These are phyloP conservation scores for Strix aluco DNA, from an alignment of 2,113 vertebrate genomes.

Conservation along the genomic window DNA sequence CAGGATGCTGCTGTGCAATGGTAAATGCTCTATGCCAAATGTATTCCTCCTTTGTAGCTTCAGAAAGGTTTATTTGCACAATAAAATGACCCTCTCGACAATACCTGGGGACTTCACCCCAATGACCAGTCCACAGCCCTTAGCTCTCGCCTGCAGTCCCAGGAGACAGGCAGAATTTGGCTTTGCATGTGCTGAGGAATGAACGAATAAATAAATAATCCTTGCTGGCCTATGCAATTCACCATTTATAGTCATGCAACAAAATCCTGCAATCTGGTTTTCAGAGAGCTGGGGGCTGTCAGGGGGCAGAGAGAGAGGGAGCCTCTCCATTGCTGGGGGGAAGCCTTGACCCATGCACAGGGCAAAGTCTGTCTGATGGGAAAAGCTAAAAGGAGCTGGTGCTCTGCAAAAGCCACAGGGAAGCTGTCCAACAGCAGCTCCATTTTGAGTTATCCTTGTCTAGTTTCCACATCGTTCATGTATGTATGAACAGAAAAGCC, in stretches of 20 bases:
- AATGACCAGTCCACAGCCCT: background rate
- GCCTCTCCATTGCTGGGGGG: background rate
- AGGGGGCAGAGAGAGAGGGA: background rate
- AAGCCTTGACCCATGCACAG: background rate
- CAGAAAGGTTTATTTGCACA: background rate
- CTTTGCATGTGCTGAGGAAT: background rate
- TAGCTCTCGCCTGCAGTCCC: background rate
- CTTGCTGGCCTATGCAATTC: background rate
- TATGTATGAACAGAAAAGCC: background rate
- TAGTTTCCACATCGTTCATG: background rate
- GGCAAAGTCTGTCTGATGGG: background rate
- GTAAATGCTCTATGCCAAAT: background rate
- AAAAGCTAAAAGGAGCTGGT: background rate
- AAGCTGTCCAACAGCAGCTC: background rate
- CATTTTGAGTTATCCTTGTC: background rate
- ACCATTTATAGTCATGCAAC: slow-evolving; percentile 26
- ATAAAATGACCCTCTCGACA: background rate
- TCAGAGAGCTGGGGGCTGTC: background rate
- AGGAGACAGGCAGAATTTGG: background rate
- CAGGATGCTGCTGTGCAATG: background rate
- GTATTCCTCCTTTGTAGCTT: background rate
- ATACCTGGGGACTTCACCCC: background rate
- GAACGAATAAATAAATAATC: slow-evolving; percentile 34
- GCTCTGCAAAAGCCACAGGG: background rate
- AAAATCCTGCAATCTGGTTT: slow-evolving; percentile 11